Evolutionary conservation across 2,113 vertebrate genomes (phyloP), one percentile per base, ranked within the genome.

Genomic region (Acrocephalus kingi): DNA sequence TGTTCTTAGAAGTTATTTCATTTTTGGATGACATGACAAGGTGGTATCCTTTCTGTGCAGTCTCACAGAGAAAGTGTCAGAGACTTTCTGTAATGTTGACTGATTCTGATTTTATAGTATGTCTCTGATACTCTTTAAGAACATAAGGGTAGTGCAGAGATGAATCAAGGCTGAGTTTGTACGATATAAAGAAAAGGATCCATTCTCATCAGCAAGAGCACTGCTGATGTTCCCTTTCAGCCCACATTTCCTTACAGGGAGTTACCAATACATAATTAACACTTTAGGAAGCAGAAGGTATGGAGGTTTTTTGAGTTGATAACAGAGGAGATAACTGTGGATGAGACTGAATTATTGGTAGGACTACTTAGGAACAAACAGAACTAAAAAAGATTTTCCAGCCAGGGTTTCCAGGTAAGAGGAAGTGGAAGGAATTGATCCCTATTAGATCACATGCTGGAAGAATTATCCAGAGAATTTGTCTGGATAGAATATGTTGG

Each of bases 271-370:
- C 10, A 3, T 59, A 31, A 24, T 61, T 74, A 71, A 33, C 3
- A 2, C 5, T 75, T 72, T 21, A 61, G 17, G 11, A 41, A 90
- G 16, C 5, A 62, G 17, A 80, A 81, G 3, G 33, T 64, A 41
- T 31, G 8, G 8, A 0, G 4, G 0, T 11, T 64, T 51, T 67
- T 54, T 10, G 3, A 46, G 14, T 7, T 82, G 52, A 64, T 56
- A 75, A 35, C 48, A 89, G 30, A 69, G 10, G 33, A 91, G 67
- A 87, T 45, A 89, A 55, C 13, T 54, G 9, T 45, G 13, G 8
- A 17, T 64, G 23, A 68, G 22, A 19, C 33, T 35, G 15, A 62
- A 51, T 58, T 87, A 46, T 33, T 89, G 31, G 20, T 85, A 46
- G 19, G 28, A 46, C 6, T 78, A 45, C 73, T 84, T 66, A 93